phyloP scores from a whole-genome alignment of 23 tunicate species.

The Diplosoma virens region DNA sequence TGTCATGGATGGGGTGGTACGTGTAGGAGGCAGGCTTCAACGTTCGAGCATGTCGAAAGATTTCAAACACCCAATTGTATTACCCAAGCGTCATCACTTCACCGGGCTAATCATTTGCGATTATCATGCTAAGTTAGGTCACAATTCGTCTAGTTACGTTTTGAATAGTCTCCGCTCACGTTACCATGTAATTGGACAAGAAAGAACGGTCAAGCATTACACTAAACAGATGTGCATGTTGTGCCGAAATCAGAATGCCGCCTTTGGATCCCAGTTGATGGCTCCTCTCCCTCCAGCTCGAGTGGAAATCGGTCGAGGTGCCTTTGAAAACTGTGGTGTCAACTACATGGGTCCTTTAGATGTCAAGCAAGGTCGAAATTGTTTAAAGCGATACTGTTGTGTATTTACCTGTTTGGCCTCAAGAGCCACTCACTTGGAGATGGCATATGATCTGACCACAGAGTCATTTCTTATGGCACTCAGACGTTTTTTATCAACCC shows the following conservation, averaged over 20 bases:
- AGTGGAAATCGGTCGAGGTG: neutral
- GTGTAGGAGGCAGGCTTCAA: slow-evolving; percentile 13
- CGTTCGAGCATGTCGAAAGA: slow-evolving; percentile 3
- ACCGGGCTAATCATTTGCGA: slow-evolving; percentile 2
- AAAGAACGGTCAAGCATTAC: neutral
- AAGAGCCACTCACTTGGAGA: slow-evolving; percentile 36
- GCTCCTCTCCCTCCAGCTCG: slow-evolving; percentile 10
- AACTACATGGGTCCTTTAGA: slow-evolving; percentile 10
- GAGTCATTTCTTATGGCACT: slow-evolving; percentile 25
- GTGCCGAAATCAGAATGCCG: neutral
- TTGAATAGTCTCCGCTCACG: neutral
- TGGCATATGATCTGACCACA: slow-evolving; percentile 27
- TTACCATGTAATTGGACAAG: slow-evolving; percentile 13
- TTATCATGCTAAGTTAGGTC: neutral
- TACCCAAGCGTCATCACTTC: neutral
- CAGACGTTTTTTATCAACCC: slow-evolving; percentile 9
- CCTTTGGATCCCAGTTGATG: slow-evolving; percentile 12
- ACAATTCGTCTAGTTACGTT: slow-evolving; percentile 2
- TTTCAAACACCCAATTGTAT: slow-evolving; percentile 5
- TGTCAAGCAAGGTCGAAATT: neutral
- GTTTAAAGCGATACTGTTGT: slow-evolving; percentile 12
- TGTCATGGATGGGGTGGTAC: slow-evolving; percentile 4
- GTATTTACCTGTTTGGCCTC: slow-evolving; percentile 37
- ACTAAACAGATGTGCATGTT: neutral
- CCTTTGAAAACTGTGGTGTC: neutral